Conservation (phyloP, 2,113 vertebrate species). For the Gadus chalcogrammus region DNA sequence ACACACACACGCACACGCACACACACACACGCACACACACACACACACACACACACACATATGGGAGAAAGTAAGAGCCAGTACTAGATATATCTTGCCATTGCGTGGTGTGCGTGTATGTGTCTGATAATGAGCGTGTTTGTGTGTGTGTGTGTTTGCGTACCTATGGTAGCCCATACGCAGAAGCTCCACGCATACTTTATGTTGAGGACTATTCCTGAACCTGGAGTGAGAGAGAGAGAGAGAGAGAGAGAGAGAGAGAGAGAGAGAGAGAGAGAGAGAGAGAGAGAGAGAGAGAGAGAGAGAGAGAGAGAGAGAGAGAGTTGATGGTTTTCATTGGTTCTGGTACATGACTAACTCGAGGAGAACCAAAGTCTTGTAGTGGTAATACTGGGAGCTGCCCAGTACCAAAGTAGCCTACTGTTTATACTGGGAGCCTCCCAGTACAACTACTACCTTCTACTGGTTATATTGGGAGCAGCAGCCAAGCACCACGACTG, state of each 20-base stretch:
- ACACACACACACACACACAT: neutral
- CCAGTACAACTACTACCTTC: no score
- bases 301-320: slow-evolving; percentile 5
- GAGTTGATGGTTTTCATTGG: neutral
- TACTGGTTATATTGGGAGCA: no score
- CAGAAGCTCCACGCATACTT: slow-evolving; percentile 84
- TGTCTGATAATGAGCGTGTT: no score
- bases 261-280: slow-evolving; percentile 4
- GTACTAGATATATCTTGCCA: neutral
- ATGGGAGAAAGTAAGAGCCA: neutral
- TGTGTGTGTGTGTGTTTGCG: neutral
- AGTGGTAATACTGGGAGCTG: no score
- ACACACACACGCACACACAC: neutral
- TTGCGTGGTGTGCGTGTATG: slow-evolving; percentile 17
- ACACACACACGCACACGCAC: neutral
- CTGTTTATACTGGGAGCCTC: no score
- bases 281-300: slow-evolving; percentile 3
- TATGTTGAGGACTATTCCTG: slow-evolving; percentile 80
- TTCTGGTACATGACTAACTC: no score
- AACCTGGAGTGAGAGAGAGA: slow-evolving; percentile 58
- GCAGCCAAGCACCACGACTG: no score
- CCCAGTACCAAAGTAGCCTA: no score
- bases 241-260: slow-evolving; percentile 4
- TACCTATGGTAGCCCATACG: slow-evolving; percentile 78
- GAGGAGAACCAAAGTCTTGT: no score